Conservation (phyloP, 2,113 vertebrate species). For the Mobula birostris region DNA sequence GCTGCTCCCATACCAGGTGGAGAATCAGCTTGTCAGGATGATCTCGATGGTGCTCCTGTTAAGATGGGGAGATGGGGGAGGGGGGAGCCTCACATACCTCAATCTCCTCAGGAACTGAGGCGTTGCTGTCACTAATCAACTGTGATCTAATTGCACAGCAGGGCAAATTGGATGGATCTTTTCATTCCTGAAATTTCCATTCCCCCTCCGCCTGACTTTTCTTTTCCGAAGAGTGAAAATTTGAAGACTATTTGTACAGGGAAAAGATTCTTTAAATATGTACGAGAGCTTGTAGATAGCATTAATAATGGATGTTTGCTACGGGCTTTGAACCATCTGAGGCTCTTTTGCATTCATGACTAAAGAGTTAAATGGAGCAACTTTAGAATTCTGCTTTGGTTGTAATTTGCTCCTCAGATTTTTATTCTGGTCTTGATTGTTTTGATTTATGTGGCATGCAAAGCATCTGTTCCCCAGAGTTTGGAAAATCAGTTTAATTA, state of each 20-base stretch:
- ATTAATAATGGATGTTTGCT: constrained; percentile 28
- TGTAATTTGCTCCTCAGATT: constrained; percentile 7
- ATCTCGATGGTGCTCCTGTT: no score
- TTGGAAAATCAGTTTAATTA: constrained; percentile 11
- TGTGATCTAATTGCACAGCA: not conserved
- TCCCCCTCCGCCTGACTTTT: not conserved
- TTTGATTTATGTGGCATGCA: not conserved
- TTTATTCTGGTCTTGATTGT: not conserved
- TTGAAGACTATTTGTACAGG: constrained; percentile 21
- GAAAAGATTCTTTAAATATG: constrained; percentile 34
- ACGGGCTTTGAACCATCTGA: constrained; percentile 20
- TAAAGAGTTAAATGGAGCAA: constrained; percentile 27
- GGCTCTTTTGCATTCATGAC: not conserved
- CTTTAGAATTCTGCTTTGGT: not conserved
- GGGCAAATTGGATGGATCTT: not conserved
- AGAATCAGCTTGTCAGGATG: no score
- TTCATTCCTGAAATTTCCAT: not conserved
- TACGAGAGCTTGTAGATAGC: constrained; percentile 15
- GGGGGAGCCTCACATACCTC: no score
- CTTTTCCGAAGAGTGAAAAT: not conserved
- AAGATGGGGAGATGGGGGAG: no score
- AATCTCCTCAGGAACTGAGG: not conserved
- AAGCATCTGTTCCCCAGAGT: not conserved
- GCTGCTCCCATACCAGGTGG: no score
- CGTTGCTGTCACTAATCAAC: not conserved